These are phyloP conservation scores for Odontomyia ornata DNA, from an alignment of 2,888 invertebrate species.

Conservation along the genomic window DNA sequence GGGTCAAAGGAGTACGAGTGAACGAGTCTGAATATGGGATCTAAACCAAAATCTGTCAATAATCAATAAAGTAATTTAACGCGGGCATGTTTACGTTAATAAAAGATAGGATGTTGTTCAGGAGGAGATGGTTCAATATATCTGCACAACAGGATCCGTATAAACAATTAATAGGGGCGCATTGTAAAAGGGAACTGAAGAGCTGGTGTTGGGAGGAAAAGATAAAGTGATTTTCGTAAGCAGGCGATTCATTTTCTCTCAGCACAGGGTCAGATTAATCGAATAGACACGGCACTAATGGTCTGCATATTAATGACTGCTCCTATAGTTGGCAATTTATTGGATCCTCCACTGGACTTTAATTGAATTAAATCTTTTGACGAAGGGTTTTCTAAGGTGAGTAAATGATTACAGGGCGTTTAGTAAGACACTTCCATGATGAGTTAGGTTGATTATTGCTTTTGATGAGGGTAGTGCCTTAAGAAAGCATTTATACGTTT, in stretches of 20 bases:
- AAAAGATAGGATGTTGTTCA: not conserved
- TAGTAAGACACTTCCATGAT: no score
- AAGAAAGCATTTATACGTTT: no score
- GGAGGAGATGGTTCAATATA: not conserved
- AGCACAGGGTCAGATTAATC: slow-evolving; percentile 2
- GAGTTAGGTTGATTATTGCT: no score
- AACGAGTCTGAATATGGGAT: not conserved
- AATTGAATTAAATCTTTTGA: slow-evolving; percentile 10
- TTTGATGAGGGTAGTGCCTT: no score
- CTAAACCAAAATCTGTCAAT: slow-evolving; percentile 18
- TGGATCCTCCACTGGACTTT: not conserved
- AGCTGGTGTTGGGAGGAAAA: not conserved
- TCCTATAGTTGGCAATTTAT: not conserved
- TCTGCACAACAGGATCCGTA: not conserved
- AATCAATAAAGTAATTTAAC: slow-evolving; percentile 34
- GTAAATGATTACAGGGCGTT: no score
- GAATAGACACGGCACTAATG: not conserved
- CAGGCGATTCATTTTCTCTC: not conserved
- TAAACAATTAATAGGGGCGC: slow-evolving; percentile 6
- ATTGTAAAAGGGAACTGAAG: not conserved
- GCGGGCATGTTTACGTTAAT: slow-evolving; percentile 21
- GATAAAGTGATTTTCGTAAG: slow-evolving; percentile 21
- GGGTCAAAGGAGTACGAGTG: not conserved
- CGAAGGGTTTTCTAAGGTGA: no score
- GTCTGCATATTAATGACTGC: not conserved